Evolutionary conservation across 1,140 invertebrate genomes (phyloP), one percentile per base, ranked within the genome.

Genomic region (Archivesica marissinica): DNA sequence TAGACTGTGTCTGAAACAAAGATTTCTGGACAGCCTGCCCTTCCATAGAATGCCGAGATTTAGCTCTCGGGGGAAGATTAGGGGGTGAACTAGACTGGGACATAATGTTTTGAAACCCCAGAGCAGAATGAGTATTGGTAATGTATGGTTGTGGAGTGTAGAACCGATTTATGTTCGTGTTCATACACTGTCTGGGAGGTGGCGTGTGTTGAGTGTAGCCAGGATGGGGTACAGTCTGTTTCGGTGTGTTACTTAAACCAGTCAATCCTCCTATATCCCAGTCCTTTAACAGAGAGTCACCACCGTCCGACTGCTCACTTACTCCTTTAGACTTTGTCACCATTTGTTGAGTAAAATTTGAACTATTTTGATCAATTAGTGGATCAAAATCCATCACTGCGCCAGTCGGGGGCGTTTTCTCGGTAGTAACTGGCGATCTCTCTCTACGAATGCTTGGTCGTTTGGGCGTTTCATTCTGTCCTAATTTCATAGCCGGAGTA

Each of bases 301-400:
- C 33, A 61, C n/a, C n/a, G 28, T 68, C 77, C 30, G 28, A 44
- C n/a, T 44, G 41, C 47, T 61, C n/a, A 25, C 20, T 0, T 17
- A n/a, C 13, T n/a, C 33, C 23, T 59, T 25, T 28, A 33, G 33
- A 39, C 35, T 82, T 13, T 54, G 66, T 39, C 54, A 74, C 33
- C 0, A 11, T 56, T 54, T 38, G 28, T 23, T 25, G 20, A 1
- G 11, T 30, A 35, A 35, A 23, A 13, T n/a, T n/a, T n/a, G 64
- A 44, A 33, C 28, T 54, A 33, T 41, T 28, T 1, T 20, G 35
- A 41, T 74, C 38, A 23, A 74, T 59, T n/a, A 82, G 47, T 11
- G 79, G 79, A 50, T 82, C 66, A 82, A 82, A 82, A 68, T 82
- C 79, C 30, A 82, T 56, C 50, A 82, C 20, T n/a, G n/a, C n/a